Evolutionary conservation across 1,140 invertebrate species (phyloP), one percentile per base, ranked within the genome.

Genomic region (Nylanderia fulva): DNA sequence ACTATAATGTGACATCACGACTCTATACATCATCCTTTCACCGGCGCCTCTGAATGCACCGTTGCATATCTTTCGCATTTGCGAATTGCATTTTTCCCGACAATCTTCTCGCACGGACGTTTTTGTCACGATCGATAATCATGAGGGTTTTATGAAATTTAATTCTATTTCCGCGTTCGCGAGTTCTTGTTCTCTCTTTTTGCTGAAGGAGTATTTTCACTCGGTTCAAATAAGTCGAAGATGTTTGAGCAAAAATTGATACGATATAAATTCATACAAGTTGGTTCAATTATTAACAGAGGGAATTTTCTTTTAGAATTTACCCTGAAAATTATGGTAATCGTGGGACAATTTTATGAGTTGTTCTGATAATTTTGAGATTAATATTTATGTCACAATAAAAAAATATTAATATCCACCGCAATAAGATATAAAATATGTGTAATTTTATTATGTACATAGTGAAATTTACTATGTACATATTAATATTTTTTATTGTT

Each of bases 31-130:
- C 29, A 24, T 63, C 56, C 72, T 76, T 45, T 63, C 54, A n/a
- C 18, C 36, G 13, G 15, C 13, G 48, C 48, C 15, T 27, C 7
- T 48, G 45, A 21, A 45, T 69, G 24, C 66, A 27, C 45, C 48
- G 33, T 54, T 54, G n/a, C n/a, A 36, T n/a, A n/a, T 72, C 69
- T 56, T 18, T n/a, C 52, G n/a, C 48, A 74, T 36, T 74, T 56
- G 2, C 29, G 52, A 74, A 18, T 18, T 48, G 18, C 27, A 21
- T 56, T 29, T 72, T 56, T 11, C 33, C 13, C 15, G 8, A 36
- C 21, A 29, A 1, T 18, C 66, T 54, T 33, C 27, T 54, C 15
- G 42, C 24, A 9, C 54, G 15, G 48, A 54, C 52, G 2, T 33
- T 11, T 71, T 33, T 48, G 27, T 54, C 52, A 54, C 68, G 11